Percentiles rank a stretch among this genome's conserved stretches.
These are phyloP conservation scores for Sycophaga agraensis DNA, from an alignment of 1,140 invertebrate species.

Conservation along the genomic window DNA sequence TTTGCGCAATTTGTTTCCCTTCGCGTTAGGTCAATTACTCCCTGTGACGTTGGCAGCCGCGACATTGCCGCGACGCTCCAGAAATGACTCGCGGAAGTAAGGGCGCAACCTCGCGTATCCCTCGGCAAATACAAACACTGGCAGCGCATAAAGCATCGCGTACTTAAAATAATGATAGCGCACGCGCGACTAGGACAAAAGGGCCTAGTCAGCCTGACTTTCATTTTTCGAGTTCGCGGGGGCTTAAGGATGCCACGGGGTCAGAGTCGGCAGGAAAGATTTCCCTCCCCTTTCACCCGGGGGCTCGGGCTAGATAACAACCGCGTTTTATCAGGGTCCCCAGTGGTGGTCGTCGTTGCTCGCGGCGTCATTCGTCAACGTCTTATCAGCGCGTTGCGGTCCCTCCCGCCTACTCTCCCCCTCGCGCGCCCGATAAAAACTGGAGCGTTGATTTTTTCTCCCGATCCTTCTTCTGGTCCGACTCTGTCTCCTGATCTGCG, in stretches of 20 bases:
- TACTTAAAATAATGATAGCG: no score
- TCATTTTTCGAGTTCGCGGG: slow-evolving; percentile 22
- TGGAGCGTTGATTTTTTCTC: slow-evolving; percentile 22
- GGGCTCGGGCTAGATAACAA: slow-evolving; percentile 38
- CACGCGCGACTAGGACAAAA: no score
- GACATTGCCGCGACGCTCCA: no score
- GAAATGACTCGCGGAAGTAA: no score
- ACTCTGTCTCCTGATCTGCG: neutral
- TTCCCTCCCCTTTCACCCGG: neutral
- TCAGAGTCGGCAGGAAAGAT: neutral
- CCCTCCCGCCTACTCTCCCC: no score
- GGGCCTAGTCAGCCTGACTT: no score
- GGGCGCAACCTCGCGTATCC: no score
- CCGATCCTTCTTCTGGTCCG: slow-evolving; percentile 6
- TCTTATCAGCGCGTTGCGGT: slow-evolving; percentile 39
- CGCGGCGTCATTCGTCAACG: slow-evolving; percentile 48
- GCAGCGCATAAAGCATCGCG: no score
- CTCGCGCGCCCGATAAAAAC: slow-evolving; percentile 16
- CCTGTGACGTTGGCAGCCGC: no score
- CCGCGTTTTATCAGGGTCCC: slow-evolving; percentile 41
- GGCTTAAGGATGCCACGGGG: slow-evolving; percentile 14
- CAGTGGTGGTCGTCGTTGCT: slow-evolving; percentile 23
- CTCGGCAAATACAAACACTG: no score
- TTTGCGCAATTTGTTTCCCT: no score
- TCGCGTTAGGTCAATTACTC: no score